Conservation (phyloP, 2,888 invertebrate genomes). For the Cerastoderma edule region DNA sequence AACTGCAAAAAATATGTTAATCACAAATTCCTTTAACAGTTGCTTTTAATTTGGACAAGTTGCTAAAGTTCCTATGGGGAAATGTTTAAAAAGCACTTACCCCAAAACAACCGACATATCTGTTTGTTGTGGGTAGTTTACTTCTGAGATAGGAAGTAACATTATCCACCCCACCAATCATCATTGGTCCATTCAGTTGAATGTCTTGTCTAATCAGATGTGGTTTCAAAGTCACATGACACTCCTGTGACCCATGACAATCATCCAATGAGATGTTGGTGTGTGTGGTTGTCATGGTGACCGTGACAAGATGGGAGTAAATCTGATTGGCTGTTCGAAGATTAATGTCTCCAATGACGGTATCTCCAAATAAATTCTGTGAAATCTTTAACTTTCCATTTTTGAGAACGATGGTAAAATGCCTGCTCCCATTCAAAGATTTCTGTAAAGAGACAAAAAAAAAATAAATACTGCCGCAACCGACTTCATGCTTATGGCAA, state of each 20-base stretch:
- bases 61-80: not conserved
- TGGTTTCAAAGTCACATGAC: slow-evolving; percentile 57
- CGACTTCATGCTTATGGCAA: no score
- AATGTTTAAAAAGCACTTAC: slow-evolving; percentile 59
- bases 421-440: slow-evolving; percentile 47
- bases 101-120: slow-evolving; percentile 78
- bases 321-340: slow-evolving; percentile 43
- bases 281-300: slow-evolving; percentile 47
- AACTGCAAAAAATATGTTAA: not conserved
- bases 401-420: slow-evolving; percentile 64
- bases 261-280: slow-evolving; percentile 66
- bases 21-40: not conserved
- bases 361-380: slow-evolving; percentile 60
- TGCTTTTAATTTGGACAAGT: not conserved
- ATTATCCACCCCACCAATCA: slow-evolving; percentile 69
- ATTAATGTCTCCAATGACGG: slow-evolving; percentile 39
- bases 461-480: not conserved
- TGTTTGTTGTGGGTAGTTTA: slow-evolving; percentile 62
- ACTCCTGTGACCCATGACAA: slow-evolving; percentile 53
- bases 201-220: slow-evolving; percentile 43
- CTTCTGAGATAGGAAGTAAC: slow-evolving; percentile 75
- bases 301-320: slow-evolving; percentile 57
- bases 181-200: slow-evolving; percentile 54
- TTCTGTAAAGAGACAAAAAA: slow-evolving; percentile 2
- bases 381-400: slow-evolving; percentile 55